Evolutionary conservation across 2,888 invertebrate species (phyloP).

Genomic region (Cenopis cana): DNA sequence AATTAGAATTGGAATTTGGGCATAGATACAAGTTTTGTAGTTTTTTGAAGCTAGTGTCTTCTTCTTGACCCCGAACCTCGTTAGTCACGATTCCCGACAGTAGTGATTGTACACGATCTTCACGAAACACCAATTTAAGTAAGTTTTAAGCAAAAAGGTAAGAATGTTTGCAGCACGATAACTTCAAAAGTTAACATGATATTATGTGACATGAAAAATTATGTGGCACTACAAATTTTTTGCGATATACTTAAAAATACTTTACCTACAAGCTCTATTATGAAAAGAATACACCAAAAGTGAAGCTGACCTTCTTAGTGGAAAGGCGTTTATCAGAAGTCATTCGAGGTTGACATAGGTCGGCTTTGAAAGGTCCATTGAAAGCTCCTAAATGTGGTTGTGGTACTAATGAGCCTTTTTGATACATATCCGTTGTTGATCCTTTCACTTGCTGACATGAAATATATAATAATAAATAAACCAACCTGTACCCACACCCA

Average conservation of each 20-base stretch:
- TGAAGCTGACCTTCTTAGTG: constrained; percentile 43
- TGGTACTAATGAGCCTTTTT: constrained; percentile 46
- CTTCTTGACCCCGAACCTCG: constrained; percentile 69
- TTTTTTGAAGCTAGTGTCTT: constrained; percentile 80
- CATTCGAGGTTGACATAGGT: constrained; percentile 54
- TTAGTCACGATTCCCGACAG: constrained; percentile 66
- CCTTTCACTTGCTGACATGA: constrained; percentile 38
- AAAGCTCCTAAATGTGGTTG: constrained; percentile 51
- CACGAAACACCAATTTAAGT: constrained; percentile 56
- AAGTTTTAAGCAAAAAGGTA: constrained; percentile 59
- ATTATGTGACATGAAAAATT: constrained; percentile 8
- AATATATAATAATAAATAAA: constrained; percentile 41
- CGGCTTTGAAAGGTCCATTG: constrained; percentile 52
- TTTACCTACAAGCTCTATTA: constrained; percentile 1
- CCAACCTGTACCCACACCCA: neutral
- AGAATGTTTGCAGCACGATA: constrained; percentile 45
- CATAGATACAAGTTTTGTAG: constrained; percentile 78
- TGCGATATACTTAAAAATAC: constrained; percentile 10
- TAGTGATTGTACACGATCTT: constrained; percentile 61
- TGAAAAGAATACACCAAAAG: constrained; percentile 16
- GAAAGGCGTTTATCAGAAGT: constrained; percentile 55
- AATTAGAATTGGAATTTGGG: constrained; percentile 80
- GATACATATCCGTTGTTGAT: constrained; percentile 42
- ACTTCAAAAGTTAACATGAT: constrained; percentile 15
- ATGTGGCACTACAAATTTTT: constrained; percentile 1